Percentiles rank a stretch among this genome's conserved stretches.
phyloP scores from a whole-genome alignment of 1,140 invertebrate species.

The Melitaea cinxia region DNA sequence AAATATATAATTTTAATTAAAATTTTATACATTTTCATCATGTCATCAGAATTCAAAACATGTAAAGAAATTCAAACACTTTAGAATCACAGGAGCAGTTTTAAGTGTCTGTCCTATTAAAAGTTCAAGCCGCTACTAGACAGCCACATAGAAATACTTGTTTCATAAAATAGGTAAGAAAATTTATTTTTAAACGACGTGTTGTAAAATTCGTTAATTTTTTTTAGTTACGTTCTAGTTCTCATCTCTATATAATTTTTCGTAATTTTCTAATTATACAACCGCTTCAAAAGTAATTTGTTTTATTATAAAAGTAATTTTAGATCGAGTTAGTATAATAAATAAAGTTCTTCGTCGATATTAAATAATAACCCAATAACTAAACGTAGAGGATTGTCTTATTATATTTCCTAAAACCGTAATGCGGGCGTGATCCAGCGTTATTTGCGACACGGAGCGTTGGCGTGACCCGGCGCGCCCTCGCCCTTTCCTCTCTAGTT shows the following conservation, averaged over 20 bases:
- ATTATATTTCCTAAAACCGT: slow-evolving; percentile 16
- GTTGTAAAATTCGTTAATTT: background rate
- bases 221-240: background rate
- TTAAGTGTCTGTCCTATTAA: slow-evolving; percentile 36
- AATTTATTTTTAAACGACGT: background rate
- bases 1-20: background rate
- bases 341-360: too few species aligned
- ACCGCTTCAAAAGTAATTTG: too few species aligned
- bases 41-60: slow-evolving; percentile 6
- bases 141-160: slow-evolving; percentile 22
- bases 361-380: background rate
- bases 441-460: slow-evolving; percentile 20
- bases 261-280: too few species aligned
- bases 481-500: slow-evolving; percentile 54
- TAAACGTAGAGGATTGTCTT: background rate
- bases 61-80: slow-evolving; percentile 19
- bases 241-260: too few species aligned
- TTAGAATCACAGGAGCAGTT: slow-evolving; percentile 23
- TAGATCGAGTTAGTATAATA: too few species aligned
- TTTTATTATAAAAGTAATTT: too few species aligned
- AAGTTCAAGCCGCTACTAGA: slow-evolving; percentile 28
- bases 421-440: slow-evolving; percentile 26
- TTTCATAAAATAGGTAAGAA: slow-evolving; percentile 10
- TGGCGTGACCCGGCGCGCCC: slow-evolving; percentile 65
- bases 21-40: background rate